phyloP scores from a whole-genome alignment of 2,113 vertebrate genomes.

The Cyphomyrus discorhynchus region DNA sequence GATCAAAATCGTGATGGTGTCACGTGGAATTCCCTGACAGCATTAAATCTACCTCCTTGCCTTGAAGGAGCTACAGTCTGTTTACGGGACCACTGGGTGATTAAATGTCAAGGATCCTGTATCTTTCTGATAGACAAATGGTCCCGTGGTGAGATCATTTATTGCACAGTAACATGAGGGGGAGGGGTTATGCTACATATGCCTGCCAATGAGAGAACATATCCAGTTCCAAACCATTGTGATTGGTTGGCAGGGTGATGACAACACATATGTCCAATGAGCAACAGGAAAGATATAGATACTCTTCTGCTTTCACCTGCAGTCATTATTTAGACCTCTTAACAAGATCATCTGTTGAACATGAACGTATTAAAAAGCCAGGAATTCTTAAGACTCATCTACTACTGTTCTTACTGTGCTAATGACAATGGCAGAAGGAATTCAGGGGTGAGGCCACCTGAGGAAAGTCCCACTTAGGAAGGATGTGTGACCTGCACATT shows the following conservation, averaged over 20 bases:
- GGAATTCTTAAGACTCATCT: not conserved
- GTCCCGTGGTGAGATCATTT: not conserved
- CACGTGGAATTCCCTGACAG: not conserved
- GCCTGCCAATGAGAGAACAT: not conserved
- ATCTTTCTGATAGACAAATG: not conserved
- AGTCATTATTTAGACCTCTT: not conserved
- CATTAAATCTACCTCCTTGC: not conserved
- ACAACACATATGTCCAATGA: not conserved
- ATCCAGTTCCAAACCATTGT: not conserved
- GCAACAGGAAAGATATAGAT: not conserved
- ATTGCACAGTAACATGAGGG: not conserved
- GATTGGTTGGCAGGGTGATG: not conserved
- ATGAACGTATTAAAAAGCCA: not conserved
- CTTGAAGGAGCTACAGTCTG: not conserved
- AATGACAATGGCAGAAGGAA: not conserved
- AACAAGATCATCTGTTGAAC: not conserved
- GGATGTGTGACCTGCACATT: not conserved
- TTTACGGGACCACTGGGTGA: not conserved
- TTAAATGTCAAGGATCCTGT: not conserved
- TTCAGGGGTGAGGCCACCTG: not conserved
- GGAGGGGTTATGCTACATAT: not conserved
- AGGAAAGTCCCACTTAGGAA: not conserved
- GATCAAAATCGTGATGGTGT: not conserved
- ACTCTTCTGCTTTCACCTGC: not conserved
- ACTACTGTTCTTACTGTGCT: not conserved